Base-by-base conservation (phyloP, 2,113 vertebrate species). In the Caranx melampygus region DNA sequence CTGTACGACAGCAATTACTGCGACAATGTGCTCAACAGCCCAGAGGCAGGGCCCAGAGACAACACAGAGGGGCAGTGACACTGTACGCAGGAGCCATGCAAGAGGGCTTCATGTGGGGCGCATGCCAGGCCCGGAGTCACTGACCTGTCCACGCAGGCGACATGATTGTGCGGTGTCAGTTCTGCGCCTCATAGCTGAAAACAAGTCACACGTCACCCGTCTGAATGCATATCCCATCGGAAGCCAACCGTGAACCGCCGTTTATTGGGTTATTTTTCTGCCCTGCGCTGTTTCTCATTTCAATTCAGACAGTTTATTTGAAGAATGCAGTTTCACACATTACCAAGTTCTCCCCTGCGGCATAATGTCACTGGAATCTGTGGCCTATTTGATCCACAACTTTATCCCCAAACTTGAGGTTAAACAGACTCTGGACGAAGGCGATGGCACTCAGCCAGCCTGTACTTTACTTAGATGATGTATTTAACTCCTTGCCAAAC, bases 1-100 rank as follows among this genome's bases (percentile, higher is more conserved):
- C 88, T 91, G 91, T 91, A 93, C 73, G 91, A 90, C 93, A 94
- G 94, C 93, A 95, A 94, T 95, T 95, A 95, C 90, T 68, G 90
- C 54, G 88, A 93, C 92, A 93, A 85, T 90, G 92, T 91, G 90
- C 66, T 88, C 88, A 91, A 72, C 91, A 89, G 90, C 87, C 87
- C 83, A 87, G 79, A 87, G 91, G 87, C 88, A 89, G 73, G 66
- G 64, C 73, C 77, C 86, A 58, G 82, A 82, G 92, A 89, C 84
- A 81, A 84, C 78, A 61, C 85, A 86, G 88, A 75, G 79, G 83
- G 82, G 75, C 84, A 72, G 83, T 45, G 92, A 86, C 82, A 72
- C 79, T 72, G 78, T 72, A 49, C 13, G 34, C 61, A 35, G 1
- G 7, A 21, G 75, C 61, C 52, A 54, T 1, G 64, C 81, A 72